Evolutionary conservation across 2,888 invertebrate species (phyloP).

Genomic region (Stenotaenia linearis): DNA sequence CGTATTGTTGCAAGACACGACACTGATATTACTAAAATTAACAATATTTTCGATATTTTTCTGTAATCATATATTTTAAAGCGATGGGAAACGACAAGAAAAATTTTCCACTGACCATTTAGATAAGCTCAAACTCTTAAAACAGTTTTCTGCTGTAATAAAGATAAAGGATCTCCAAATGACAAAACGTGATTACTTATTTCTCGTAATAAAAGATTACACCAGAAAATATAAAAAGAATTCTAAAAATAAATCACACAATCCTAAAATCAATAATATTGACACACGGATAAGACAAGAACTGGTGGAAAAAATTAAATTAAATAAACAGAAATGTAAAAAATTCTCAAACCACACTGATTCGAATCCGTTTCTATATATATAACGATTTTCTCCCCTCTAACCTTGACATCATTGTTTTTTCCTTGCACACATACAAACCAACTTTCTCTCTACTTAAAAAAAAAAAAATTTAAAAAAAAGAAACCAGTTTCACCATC

Average conservation of each 20-base stretch:
- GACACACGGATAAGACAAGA: neutral
- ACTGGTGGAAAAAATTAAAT: neutral
- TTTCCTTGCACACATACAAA: neutral
- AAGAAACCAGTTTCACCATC: neutral
- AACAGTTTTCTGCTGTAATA: neutral
- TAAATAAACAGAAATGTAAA: neutral
- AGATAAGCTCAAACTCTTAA: neutral
- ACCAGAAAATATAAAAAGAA: neutral
- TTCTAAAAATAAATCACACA: neutral
- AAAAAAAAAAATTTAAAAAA: neutral
- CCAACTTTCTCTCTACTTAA: neutral
- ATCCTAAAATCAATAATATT: neutral
- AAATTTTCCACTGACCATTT: neutral
- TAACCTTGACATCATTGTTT: slow-evolving; percentile 24
- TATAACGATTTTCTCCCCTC: slow-evolving; percentile 24
- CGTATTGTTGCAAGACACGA: neutral
- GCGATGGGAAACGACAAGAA: neutral
- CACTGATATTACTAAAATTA: neutral
- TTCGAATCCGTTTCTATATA: slow-evolving; percentile 10
- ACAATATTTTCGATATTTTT: neutral
- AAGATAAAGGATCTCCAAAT: neutral
- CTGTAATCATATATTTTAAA: neutral
- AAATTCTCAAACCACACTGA: neutral
- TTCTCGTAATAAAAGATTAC: neutral
- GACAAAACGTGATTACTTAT: neutral